Evolutionary conservation across 2,113 vertebrate genomes (phyloP), one percentile per base, ranked within the genome.

Genomic region (Thomomys bottae): DNA sequence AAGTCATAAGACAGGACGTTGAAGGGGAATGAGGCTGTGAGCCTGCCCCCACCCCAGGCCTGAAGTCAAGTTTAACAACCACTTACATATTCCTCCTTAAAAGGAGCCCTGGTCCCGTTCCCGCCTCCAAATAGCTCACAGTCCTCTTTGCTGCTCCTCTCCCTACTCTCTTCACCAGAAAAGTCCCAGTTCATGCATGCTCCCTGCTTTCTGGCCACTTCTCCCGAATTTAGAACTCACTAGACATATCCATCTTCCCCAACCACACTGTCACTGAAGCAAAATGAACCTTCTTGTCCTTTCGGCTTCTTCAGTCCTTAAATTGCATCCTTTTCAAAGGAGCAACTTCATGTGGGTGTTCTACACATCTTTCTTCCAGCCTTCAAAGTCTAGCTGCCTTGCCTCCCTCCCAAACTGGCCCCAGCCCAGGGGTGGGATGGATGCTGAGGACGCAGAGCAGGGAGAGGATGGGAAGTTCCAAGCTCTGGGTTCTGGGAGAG

Each of bases 61-160:
- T 63, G 80, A 93, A 90, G 26, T 92, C 76, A 66, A 72, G n/a
- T 36, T 79, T 61, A 94, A 75, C 77, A 72, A 59, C 28, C 49
- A 40, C 94, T 64, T 38, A 68, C 67, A 84, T 88, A 77, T 83
- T 87, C 90, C 88, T 96, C 94, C 94, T 95, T 95, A 94, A 96
- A 96, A 95, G 90, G 92, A 93, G 34, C 20, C 67, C 66, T 3
- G 8, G 14, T 26, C 28, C 20, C 0, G 8, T 6, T 6, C 67
- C 66, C 68, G 36, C 40, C 87, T 32, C 49, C 49, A 30, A 15
- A 0, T 2, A 79, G 78, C 85, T 68, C 0, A 0, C 28, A 14
- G 36, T 72, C 24, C 77, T n/a, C 30, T 79, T 34, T 49, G 84
- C 42, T 26, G 8, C 68, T 73, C 34, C 75, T 11, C 23, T 54